Conservation (phyloP, 1,140 invertebrate species). For the Drosophila subpulchrella region DNA sequence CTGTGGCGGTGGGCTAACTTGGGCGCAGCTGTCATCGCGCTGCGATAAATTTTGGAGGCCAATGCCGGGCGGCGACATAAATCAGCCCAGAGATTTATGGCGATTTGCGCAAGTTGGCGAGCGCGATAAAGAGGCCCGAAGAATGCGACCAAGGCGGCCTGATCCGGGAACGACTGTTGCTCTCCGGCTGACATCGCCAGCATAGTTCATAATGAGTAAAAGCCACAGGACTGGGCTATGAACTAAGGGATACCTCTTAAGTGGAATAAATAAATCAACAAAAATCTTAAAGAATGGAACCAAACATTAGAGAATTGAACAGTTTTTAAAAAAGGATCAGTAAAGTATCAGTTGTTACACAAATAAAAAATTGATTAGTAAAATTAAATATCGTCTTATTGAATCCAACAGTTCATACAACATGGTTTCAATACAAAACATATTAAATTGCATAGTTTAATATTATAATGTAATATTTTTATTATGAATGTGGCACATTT, state of each 20-base stretch:
- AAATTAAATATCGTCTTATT: too few relatives aligned
- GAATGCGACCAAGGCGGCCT: conserved; percentile 36
- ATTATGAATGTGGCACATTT: too few relatives aligned
- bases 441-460: too few relatives aligned
- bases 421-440: too few relatives aligned
- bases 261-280: background rate
- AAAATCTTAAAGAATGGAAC: too few relatives aligned
- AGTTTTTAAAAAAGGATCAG: too few relatives aligned
- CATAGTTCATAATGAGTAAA: conserved; percentile 52
- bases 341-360: too few relatives aligned
- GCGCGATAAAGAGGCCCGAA: conserved; percentile 68
- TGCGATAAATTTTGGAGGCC: conserved; percentile 79
- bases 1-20: conserved; percentile 47
- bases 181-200: conserved; percentile 23
- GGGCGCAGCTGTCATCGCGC: conserved; percentile 68
- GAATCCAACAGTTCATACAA: too few relatives aligned
- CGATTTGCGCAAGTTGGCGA: conserved; percentile 74
- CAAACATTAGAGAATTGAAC: too few relatives aligned
- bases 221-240: background rate
- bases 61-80: conserved; percentile 79
- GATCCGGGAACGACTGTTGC: conserved; percentile 45
- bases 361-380: too few relatives aligned
- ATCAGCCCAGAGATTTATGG: conserved; percentile 83
- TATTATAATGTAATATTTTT: too few relatives aligned
- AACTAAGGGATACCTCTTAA: conserved; percentile 1